A percentile compares a stretch with the other conserved stretches of the same genome.
phyloP scores from a whole-genome alignment of 2,797 vertebrate species.

The Cheirogaleus major region DNA sequence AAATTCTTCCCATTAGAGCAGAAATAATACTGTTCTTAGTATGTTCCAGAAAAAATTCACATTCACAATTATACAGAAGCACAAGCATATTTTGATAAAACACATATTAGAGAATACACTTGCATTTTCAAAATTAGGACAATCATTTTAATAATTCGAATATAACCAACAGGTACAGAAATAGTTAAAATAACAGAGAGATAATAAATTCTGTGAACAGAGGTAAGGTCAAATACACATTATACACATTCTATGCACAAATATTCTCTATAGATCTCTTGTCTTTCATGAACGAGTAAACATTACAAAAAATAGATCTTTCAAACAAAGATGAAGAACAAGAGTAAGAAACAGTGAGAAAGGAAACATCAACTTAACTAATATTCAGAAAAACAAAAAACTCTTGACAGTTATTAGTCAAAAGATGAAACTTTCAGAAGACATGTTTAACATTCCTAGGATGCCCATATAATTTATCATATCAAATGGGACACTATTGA shows the following conservation, averaged over 20 bases:
- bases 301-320: not conserved
- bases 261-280: not conserved
- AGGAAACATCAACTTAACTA: not conserved
- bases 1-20: not conserved
- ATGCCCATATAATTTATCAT: not conserved
- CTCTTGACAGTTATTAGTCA: not conserved
- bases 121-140: not conserved
- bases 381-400: not conserved
- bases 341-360: not conserved
- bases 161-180: not conserved
- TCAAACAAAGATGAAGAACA: not conserved
- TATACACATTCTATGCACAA: not conserved
- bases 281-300: not conserved
- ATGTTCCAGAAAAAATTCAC: not conserved
- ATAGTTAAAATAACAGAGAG: not conserved
- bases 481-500: not conserved
- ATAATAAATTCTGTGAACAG: not conserved
- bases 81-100: not conserved
- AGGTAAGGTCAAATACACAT: not conserved
- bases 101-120: not conserved
- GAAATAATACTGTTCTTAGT: not conserved
- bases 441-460: not conserved
- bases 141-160: not conserved
- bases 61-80: not conserved
- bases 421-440: slow-evolving; percentile 10